Evolutionary conservation across 2,888 invertebrate species (phyloP).

Genomic region (Calameuta idolon): DNA sequence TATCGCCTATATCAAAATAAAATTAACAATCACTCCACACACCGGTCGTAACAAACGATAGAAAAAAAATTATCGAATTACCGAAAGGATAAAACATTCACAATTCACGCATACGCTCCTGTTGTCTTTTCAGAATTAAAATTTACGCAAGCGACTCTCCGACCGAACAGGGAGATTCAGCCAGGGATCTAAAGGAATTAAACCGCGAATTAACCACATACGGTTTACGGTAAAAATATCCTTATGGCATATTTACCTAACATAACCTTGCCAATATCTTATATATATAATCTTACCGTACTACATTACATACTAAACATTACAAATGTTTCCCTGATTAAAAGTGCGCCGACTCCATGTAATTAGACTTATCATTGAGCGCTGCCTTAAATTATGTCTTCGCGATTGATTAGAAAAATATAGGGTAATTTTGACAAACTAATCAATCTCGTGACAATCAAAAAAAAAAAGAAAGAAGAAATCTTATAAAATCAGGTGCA

Average conservation of each 20-base stretch:
- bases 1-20: not conserved
- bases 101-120: not conserved
- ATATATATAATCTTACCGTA: not conserved
- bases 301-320: slow-evolving; percentile 29
- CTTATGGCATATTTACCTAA: not conserved
- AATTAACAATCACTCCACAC: not conserved
- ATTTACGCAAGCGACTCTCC: not conserved
- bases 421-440: not conserved
- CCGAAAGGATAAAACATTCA: not conserved
- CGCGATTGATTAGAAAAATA: not conserved
- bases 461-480: not conserved
- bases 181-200: not conserved
- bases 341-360: not conserved
- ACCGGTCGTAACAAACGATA: not conserved
- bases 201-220: not conserved
- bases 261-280: not conserved
- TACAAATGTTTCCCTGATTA: slow-evolving; percentile 32
- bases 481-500: not conserved
- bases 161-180: not conserved
- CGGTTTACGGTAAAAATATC: not conserved
- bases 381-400: not conserved
- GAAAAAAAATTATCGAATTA: not conserved
- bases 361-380: not conserved
- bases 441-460: not conserved
- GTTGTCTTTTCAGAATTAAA: not conserved